Base-by-base conservation (phyloP, 2,888 invertebrate genomes). In the Pilophorus perplexus region DNA sequence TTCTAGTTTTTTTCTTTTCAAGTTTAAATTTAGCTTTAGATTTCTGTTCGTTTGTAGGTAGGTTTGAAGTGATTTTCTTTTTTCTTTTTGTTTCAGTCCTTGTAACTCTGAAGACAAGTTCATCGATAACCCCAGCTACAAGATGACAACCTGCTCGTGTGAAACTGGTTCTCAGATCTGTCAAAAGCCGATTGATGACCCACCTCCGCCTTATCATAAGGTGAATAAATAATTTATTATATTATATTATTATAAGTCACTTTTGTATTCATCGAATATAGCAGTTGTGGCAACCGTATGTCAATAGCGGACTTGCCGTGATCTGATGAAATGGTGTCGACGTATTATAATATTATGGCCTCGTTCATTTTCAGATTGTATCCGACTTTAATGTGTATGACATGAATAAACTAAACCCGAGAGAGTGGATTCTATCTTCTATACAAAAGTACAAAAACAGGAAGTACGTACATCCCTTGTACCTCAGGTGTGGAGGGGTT, bases 131-230 rank as follows among this genome's bases (percentile, higher is more conserved):
- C 25, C 33, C 1, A 60, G 44, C 48, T 67, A 68, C 55, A n/a
- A 55, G 23, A 8, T 52, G 20, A 38, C 25, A 2, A 33, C 48
- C 4, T 76, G 74, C 64, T 73, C 73, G 4, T 75, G 75, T 68
- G 52, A 60, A 1, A 65, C 66, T 25, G 80, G 80, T n/a, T 74
- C 76, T 69, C 78, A 77, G 71, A 67, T 72, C 2, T 80, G 80
- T 72, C 77, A 78, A 4, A 71, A 69, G n/a, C 73, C 73, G 52
- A 71, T 74, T 6, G 72, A 71, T 8, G 78, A 78, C 1, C 77
- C 78, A 1, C 72, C 72, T 16, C 74, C 73, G 6, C 67, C 72
- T n/a, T 44, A 28, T 83, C 84, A 84, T 71, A 83, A 83, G 78
- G 85, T 84, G n/a, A n/a, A n/a, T n/a, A n/a, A n/a, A n/a, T n/a